Conservation (phyloP, 1,140 invertebrate species). For the Pinna nobilis region DNA sequence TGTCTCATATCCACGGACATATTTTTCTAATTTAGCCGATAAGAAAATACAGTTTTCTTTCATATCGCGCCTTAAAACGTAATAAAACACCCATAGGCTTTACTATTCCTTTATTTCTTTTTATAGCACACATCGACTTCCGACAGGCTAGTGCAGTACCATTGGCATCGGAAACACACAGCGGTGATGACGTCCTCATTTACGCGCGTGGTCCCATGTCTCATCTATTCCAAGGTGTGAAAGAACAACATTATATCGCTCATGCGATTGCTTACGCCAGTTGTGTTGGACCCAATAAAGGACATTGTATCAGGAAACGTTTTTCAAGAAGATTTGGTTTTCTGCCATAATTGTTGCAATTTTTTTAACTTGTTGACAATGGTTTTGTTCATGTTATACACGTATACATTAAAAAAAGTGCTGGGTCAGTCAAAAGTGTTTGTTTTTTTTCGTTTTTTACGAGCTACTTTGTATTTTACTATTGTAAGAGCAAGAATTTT, state of each 20-base stretch:
- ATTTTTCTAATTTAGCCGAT: conserved; percentile 19
- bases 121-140: conserved; percentile 57
- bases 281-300: conserved; percentile 67
- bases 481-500: too few relatives aligned
- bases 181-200: conserved; percentile 72
- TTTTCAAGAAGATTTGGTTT: too few relatives aligned
- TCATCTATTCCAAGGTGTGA: conserved; percentile 90
- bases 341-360: too few relatives aligned
- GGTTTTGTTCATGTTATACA: too few relatives aligned
- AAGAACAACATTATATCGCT: conserved; percentile 93
- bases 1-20: not conserved
- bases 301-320: conserved; percentile 23
- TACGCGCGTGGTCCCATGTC: conserved; percentile 84
- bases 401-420: too few relatives aligned
- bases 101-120: conserved; percentile 14
- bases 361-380: too few relatives aligned
- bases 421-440: too few relatives aligned
- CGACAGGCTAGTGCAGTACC: conserved; percentile 79
- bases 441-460: too few relatives aligned
- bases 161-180: conserved; percentile 75
- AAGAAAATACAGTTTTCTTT: conserved; percentile 19
- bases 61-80: too few relatives aligned
- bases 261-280: conserved; percentile 83
- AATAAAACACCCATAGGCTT: too few relatives aligned
- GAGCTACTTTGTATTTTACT: too few relatives aligned